These are phyloP conservation scores for Cheilosia variabilis DNA, from an alignment of 2,888 invertebrate species.

Conservation along the genomic window DNA sequence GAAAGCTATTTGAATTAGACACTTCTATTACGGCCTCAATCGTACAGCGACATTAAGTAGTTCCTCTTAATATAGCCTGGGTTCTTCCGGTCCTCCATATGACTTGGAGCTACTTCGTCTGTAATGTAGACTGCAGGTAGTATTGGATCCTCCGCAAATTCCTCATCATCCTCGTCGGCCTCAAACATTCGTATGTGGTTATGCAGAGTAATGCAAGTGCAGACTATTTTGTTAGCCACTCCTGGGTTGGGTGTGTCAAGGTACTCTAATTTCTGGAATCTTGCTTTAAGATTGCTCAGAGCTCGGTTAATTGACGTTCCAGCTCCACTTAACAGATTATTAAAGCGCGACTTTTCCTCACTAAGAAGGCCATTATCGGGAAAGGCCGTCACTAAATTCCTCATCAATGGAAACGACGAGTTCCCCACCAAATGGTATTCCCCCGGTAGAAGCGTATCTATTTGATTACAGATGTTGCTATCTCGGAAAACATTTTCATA, in stretches of 20 bases:
- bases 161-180: constrained; percentile 20
- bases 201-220: constrained; percentile 40
- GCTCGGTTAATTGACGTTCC: constrained; percentile 5
- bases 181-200: constrained; percentile 50
- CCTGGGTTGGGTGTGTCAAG: constrained; percentile 33
- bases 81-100: constrained; percentile 4
- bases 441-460: constrained; percentile 23
- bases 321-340: constrained; percentile 6
- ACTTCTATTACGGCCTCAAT: not conserved
- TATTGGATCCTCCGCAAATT: not conserved
- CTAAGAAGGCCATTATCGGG: constrained; percentile 8
- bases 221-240: constrained; percentile 49
- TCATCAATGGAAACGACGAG: constrained; percentile 34
- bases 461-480: constrained; percentile 27
- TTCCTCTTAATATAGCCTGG: constrained; percentile 33
- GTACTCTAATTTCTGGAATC: constrained; percentile 34
- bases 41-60: constrained; percentile 45
- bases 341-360: constrained; percentile 21
- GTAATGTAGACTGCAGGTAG: not conserved
- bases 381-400: constrained; percentile 43
- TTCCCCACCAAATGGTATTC: constrained; percentile 46
- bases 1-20: too few species aligned
- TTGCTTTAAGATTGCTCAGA: constrained; percentile 1
- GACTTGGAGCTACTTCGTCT: not conserved
- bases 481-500: constrained; percentile 6